Conservation (phyloP, 2,113 vertebrate genomes). For the Pluvialis apricaria region DNA sequence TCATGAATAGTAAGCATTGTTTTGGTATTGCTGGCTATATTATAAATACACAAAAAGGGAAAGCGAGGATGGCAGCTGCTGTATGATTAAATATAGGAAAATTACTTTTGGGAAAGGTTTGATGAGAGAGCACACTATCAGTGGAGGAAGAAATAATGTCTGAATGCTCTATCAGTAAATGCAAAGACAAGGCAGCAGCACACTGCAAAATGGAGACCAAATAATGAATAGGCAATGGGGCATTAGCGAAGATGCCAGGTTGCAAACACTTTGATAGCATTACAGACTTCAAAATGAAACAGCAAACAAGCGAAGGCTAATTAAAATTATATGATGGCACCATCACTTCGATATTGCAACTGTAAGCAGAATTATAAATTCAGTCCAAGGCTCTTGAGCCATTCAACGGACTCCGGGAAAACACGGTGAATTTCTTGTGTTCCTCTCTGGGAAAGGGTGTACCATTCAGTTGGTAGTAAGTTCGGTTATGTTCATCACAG, state of each 20-base stretch:
- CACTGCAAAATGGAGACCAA: not conserved
- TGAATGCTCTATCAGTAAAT: not conserved
- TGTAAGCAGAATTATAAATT: not conserved
- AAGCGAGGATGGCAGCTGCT: not conserved
- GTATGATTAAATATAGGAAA: not conserved
- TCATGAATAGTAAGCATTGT: constrained; percentile 7
- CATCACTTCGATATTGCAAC: not conserved
- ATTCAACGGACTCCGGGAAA: not conserved
- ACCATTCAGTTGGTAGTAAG: not conserved
- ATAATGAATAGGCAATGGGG: not conserved
- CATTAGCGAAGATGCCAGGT: not conserved
- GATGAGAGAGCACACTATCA: not conserved
- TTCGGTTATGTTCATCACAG: not conserved
- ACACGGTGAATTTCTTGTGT: not conserved
- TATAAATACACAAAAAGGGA: not conserved
- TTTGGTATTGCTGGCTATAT: not conserved
- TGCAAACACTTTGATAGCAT: not conserved
- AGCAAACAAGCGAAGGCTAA: not conserved
- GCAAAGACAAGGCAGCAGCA: not conserved
- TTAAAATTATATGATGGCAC: not conserved
- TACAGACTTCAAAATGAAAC: not conserved
- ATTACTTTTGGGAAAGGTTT: not conserved
- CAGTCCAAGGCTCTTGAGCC: not conserved
- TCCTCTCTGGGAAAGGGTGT: not conserved
- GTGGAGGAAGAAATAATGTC: not conserved